Evolutionary conservation across 2,888 invertebrate species (phyloP).

Genomic region (Calliopum simillimum): DNA sequence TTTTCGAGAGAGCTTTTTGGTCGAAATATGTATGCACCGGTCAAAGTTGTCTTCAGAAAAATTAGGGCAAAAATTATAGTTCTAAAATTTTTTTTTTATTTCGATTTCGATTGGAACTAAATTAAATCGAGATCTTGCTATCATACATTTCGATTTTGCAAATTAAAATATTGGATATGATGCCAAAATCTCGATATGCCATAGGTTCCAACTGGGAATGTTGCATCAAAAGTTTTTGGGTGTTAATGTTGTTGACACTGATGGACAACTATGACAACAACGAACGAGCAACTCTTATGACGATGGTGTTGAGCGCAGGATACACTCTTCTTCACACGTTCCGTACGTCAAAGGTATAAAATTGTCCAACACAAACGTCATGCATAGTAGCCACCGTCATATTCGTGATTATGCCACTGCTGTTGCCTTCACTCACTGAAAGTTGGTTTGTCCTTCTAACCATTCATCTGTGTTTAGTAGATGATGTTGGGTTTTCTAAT

Average conservation of each 20-base stretch:
- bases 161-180: no score
- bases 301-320: background rate
- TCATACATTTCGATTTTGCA: no score
- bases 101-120: no score
- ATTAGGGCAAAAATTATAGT: no score
- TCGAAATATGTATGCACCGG: no score
- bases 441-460: background rate
- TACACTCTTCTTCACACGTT: background rate
- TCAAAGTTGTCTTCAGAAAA: no score
- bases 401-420: background rate
- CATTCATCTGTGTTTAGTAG: background rate
- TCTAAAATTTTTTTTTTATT: no score
- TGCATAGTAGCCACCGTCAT: background rate
- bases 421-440: slow-evolving; percentile 6
- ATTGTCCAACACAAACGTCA: slow-evolving; percentile 17
- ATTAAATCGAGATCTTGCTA: no score
- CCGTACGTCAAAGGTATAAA: background rate
- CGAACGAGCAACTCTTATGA: background rate
- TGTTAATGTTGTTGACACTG: slow-evolving; percentile 28
- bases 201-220: no score
- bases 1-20: no score
- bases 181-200: no score
- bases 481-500: slow-evolving; percentile 5
- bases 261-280: slow-evolving; percentile 1
- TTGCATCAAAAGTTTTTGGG: background rate